Evolutionary conservation across 1,140 invertebrate species (phyloP).

Genomic region (Platyscapa corneri): DNA sequence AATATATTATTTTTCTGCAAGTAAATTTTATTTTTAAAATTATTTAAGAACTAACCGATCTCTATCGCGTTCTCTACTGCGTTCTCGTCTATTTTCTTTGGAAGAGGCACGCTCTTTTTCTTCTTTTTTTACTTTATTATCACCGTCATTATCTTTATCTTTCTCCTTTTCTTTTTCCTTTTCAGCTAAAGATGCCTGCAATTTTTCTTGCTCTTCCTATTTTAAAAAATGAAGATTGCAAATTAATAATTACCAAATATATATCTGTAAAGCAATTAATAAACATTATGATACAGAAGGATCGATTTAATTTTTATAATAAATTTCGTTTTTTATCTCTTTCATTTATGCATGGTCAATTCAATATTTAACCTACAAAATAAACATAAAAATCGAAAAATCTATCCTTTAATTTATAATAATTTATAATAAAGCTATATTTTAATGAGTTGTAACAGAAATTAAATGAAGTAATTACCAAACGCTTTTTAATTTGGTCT

Average conservation of each 20-base stretch:
- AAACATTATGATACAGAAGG: not conserved
- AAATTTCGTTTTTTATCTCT: not conserved
- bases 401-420: no score
- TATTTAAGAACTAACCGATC: constrained; percentile 66
- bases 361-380: not conserved
- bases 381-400: no score
- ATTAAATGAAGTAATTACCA: constrained; percentile 73
- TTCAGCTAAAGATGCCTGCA: constrained; percentile 77
- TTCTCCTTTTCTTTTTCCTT: constrained; percentile 75
- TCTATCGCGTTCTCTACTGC: constrained; percentile 72
- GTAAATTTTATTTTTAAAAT: not conserved
- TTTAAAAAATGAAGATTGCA: not conserved
- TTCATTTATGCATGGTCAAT: not conserved
- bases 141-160: constrained; percentile 69
- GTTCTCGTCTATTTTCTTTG: constrained; percentile 69
- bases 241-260: not conserved
- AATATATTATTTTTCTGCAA: no score
- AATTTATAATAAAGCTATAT: no score
- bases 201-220: constrained; percentile 83
- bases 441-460: not conserved
- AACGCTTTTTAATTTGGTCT: constrained; percentile 93
- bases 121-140: constrained; percentile 71
- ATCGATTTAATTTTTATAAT: not conserved
- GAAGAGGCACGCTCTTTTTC: constrained; percentile 69
- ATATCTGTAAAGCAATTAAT: not conserved